A percentile compares a stretch with the other conserved stretches of the same genome.
Evolutionary conservation across 2,797 vertebrate species (phyloP).

Genomic region (Acestrorhynchus altus): DNA sequence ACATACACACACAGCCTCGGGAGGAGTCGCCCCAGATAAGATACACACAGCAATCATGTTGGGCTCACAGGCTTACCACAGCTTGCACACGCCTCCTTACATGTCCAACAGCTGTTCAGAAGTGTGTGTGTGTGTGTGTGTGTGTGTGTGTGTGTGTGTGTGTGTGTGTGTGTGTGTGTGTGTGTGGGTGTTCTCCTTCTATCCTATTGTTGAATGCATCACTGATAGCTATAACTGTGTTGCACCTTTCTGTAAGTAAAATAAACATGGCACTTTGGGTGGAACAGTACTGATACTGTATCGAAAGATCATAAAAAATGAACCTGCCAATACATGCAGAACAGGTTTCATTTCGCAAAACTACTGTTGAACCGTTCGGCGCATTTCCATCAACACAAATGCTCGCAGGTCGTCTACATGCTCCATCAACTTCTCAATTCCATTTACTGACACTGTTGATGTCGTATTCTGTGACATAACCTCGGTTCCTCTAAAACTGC

Average conservation of each 20-base stretch:
- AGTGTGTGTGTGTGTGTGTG: conserved; percentile 23
- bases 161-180: background rate
- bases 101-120: conserved; percentile 53
- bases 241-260: background rate
- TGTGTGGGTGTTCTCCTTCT: background rate
- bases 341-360: too few relatives aligned
- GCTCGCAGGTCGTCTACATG: too few relatives aligned
- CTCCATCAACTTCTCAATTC: too few relatives aligned
- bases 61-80: conserved; percentile 57
- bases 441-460: too few relatives aligned
- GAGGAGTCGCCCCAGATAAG: conserved; percentile 59
- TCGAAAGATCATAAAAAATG: too few relatives aligned
- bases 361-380: too few relatives aligned
- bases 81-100: conserved; percentile 53
- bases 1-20: conserved; percentile 53
- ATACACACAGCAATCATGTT: conserved; percentile 62
- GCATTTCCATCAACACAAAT: too few relatives aligned
- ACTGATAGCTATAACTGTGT: conserved; percentile 4
- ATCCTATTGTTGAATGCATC: background rate
- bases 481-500: too few relatives aligned
- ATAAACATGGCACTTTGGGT: too few relatives aligned
- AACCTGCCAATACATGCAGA: too few relatives aligned
- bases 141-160: conserved; percentile 31
- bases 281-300: too few relatives aligned
- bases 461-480: too few relatives aligned